Evolutionary conservation across 2,797 vertebrate genomes (phyloP).

Genomic region (Girardinus metallicus): DNA sequence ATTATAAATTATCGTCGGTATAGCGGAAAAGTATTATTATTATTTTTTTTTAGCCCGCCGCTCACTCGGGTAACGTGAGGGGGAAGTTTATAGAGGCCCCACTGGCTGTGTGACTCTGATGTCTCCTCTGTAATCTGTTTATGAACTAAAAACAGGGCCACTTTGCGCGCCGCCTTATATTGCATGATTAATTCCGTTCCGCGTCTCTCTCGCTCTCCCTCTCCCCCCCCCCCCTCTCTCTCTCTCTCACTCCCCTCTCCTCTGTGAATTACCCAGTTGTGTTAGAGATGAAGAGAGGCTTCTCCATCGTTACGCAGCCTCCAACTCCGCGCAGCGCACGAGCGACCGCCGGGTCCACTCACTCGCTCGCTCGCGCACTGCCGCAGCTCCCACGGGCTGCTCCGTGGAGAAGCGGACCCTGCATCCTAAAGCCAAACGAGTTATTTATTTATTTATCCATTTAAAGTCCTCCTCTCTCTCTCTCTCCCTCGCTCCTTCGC

Average conservation of each 20-base stretch:
- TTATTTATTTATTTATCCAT: background rate
- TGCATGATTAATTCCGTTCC: constrained; percentile 59
- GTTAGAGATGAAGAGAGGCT: constrained; percentile 54
- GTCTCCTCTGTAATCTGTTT: constrained; percentile 53
- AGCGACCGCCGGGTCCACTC: constrained; percentile 37
- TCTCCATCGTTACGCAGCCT: constrained; percentile 47
- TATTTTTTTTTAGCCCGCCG: constrained; percentile 34
- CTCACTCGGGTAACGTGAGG: constrained; percentile 63
- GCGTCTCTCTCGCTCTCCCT: background rate
- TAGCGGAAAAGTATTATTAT: constrained; percentile 59
- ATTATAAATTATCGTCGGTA: constrained; percentile 76
- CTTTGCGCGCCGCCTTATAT: constrained; percentile 52
- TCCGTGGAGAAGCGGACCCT: constrained; percentile 75
- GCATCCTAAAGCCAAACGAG: constrained; percentile 78
- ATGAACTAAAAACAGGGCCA: constrained; percentile 21
- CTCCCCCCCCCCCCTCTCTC: background rate
- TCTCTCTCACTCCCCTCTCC: constrained; percentile 4
- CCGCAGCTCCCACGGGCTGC: constrained; percentile 76
- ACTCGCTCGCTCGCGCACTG: constrained; percentile 43
- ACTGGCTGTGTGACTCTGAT: constrained; percentile 47
- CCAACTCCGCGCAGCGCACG: constrained; percentile 53
- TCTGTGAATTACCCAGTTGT: constrained; percentile 66
- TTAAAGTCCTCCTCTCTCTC: constrained; percentile 6
- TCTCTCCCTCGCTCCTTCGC: constrained; percentile 34
- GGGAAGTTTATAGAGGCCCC: constrained; percentile 65